Percentiles rank a stretch among this genome's conserved stretches.
phyloP scores from a whole-genome alignment of 2,888 invertebrate genomes.

The Drosophila crucigera region DNA sequence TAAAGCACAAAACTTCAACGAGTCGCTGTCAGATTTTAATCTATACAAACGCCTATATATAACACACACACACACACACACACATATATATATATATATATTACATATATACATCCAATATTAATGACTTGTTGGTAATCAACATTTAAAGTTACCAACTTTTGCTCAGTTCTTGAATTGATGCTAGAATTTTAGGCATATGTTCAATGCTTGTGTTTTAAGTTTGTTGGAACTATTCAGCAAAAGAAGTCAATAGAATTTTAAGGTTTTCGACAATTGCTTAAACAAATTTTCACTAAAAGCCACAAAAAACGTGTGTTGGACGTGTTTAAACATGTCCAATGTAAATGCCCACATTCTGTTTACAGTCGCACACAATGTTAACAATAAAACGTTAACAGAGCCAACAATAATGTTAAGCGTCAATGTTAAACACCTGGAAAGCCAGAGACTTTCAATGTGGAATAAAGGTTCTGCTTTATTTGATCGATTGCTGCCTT shows the following conservation, averaged over 20 bases:
- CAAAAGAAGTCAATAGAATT: neutral
- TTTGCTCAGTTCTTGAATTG: neutral
- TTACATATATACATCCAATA: neutral
- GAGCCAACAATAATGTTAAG: neutral
- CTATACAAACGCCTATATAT: slow-evolving; percentile 38
- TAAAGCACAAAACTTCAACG: slow-evolving; percentile 59
- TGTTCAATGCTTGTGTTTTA: neutral
- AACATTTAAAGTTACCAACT: slow-evolving; percentile 2
- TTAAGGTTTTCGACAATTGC: neutral
- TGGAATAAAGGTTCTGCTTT: neutral
- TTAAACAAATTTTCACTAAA: neutral
- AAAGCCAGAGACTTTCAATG: neutral
- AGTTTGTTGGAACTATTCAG: neutral
- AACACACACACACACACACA: neutral
- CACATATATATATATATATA: neutral
- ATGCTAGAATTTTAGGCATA: neutral
- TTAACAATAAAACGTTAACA: neutral
- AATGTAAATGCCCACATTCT: neutral
- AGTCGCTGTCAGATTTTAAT: slow-evolving; percentile 59
- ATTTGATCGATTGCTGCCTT: neutral
- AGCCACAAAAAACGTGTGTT: neutral
- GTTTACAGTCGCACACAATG: neutral
- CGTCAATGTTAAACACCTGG: neutral
- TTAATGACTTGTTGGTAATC: slow-evolving; percentile 13
- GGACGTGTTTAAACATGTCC: neutral